These are phyloP conservation scores for Elephas maximus DNA, from an alignment of 2,113 vertebrate genomes.

Conservation along the genomic window DNA sequence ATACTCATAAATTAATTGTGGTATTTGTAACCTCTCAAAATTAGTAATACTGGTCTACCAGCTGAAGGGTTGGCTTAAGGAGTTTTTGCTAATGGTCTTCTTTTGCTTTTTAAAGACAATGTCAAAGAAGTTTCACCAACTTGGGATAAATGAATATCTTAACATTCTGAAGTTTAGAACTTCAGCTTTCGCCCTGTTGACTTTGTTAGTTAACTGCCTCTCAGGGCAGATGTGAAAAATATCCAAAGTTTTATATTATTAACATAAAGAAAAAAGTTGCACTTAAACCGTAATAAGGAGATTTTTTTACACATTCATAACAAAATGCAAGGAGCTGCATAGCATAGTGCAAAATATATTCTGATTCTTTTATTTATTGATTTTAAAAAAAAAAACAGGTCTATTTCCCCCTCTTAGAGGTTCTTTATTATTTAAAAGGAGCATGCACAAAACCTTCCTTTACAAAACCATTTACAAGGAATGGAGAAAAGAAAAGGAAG, in stretches of 20 bases:
- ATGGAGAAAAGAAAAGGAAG: not conserved
- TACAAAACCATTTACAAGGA: not conserved
- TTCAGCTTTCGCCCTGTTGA: conserved; percentile 17
- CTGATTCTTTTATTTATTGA: not conserved
- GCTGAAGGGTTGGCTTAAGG: not conserved
- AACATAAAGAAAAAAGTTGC: not conserved
- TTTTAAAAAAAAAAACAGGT: conserved; percentile 4
- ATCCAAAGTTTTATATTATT: not conserved
- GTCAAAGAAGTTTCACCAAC: not conserved
- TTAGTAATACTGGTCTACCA: not conserved
- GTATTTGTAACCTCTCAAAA: not conserved
- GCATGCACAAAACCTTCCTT: not conserved
- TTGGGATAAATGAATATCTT: not conserved
- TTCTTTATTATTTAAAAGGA: conserved; percentile 50
- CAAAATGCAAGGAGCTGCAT: not conserved
- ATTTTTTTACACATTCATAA: not conserved
- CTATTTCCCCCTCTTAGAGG: not conserved
- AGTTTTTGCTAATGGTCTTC: not conserved
- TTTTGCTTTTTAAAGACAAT: not conserved
- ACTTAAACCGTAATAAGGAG: not conserved
- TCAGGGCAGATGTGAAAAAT: not conserved
- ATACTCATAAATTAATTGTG: not conserved
- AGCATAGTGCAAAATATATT: not conserved
- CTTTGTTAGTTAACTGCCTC: not conserved
- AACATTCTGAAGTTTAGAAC: not conserved